Conservation (phyloP, 2,113 vertebrate species). For the Blennius ocellaris region DNA sequence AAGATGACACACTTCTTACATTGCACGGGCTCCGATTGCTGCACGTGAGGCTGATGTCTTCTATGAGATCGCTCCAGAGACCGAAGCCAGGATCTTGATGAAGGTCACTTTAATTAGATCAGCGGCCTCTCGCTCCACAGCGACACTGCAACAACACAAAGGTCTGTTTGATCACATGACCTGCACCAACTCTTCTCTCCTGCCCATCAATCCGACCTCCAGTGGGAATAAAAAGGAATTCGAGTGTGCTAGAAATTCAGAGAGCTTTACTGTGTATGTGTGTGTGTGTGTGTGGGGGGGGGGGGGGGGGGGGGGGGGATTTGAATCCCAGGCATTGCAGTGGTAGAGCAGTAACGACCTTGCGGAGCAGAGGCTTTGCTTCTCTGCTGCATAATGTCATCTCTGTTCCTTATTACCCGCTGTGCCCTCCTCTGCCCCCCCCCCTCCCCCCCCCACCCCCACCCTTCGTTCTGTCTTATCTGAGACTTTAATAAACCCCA, state of each 20-base stretch:
- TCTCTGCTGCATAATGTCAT: constrained; percentile 2
- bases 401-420: constrained; percentile 9
- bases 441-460: no score
- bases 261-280: background rate
- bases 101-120: constrained; percentile 43
- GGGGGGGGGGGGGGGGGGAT: background rate
- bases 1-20: constrained; percentile 8
- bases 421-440: background rate
- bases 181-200: background rate
- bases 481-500: constrained; percentile 22
- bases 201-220: background rate
- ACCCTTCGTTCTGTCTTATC: constrained; percentile 5
- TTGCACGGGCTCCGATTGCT: background rate
- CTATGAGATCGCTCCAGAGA: constrained; percentile 12
- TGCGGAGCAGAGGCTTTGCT: constrained; percentile 12
- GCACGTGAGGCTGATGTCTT: background rate
- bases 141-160: constrained; percentile 8
- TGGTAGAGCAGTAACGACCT: constrained; percentile 2
- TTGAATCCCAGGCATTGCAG: constrained; percentile 1
- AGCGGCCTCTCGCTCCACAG: constrained; percentile 3
- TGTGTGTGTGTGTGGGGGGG: background rate
- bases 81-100: constrained; percentile 7
- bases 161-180: background rate
- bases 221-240: background rate
- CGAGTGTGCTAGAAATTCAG: background rate